A percentile compares a stretch with the other conserved stretches of the same genome.
phyloP scores from a whole-genome alignment of 2,113 vertebrate species.

The Corythoichthys intestinalis region DNA sequence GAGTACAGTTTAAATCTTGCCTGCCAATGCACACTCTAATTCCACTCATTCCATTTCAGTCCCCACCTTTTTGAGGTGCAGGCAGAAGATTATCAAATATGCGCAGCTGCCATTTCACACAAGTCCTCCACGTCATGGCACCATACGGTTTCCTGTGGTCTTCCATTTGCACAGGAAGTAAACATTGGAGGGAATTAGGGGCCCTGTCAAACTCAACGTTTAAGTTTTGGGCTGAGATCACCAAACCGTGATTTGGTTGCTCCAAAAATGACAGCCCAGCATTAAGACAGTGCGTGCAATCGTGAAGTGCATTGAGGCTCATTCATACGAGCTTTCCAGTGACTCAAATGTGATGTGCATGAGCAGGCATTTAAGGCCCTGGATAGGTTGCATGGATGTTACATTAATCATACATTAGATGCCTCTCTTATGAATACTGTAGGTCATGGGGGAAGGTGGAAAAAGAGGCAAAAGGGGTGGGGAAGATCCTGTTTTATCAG shows the following conservation, averaged over 20 bases:
- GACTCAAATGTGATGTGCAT: conserved; percentile 58
- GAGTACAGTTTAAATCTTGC: conserved; percentile 72
- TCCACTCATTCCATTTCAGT: conserved; percentile 19
- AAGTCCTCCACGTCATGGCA: conserved; percentile 69
- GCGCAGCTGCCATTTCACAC: conserved; percentile 66
- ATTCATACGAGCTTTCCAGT: conserved; percentile 61
- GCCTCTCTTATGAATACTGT: background rate
- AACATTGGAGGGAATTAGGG: conserved; percentile 61
- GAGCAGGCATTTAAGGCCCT: conserved; percentile 62
- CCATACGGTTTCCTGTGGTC: conserved; percentile 62
- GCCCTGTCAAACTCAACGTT: conserved; percentile 43
- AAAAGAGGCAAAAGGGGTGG: conserved; percentile 33
- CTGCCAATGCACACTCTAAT: conserved; percentile 24
- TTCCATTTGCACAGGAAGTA: conserved; percentile 58
- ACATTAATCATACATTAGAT: background rate
- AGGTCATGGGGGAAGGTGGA: conserved; percentile 37
- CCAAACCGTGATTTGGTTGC: conserved; percentile 35
- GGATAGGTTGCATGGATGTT: conserved; percentile 58
- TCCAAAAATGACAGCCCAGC: conserved; percentile 67
- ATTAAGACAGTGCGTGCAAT: conserved; percentile 28
- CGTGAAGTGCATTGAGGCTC: conserved; percentile 27
- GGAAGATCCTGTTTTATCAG: conserved; percentile 51
- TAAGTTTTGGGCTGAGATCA: conserved; percentile 40
- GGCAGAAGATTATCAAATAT: conserved; percentile 76
- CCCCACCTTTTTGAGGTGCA: conserved; percentile 28